These are phyloP conservation scores for Gambusia holbrooki DNA, from an alignment of 2,113 vertebrate genomes.

Conservation along the genomic window DNA sequence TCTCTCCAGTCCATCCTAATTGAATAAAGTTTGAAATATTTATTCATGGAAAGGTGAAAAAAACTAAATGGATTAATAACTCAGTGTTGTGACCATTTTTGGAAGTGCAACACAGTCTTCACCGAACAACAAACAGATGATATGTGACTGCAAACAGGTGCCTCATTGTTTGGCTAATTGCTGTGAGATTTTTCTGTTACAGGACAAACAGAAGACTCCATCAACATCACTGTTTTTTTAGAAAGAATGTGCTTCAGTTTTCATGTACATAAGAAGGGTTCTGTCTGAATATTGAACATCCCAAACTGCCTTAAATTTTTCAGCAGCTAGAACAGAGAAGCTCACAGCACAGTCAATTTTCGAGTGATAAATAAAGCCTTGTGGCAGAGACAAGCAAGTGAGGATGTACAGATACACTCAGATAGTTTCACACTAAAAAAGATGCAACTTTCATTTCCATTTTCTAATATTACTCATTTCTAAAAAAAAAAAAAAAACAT, in stretches of 20 bases:
- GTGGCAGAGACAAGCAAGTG: background rate
- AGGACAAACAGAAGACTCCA: constrained; percentile 18
- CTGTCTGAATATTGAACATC: constrained; percentile 30
- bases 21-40: background rate
- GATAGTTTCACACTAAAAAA: background rate
- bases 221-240: constrained; percentile 33
- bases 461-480: background rate
- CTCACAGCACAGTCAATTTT: no score
- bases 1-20: constrained; percentile 88
- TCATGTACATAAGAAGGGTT: constrained; percentile 21
- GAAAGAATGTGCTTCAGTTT: constrained; percentile 26
- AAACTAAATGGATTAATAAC: background rate
- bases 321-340: constrained; percentile 14
- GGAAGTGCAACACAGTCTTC: background rate
- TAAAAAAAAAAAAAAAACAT: background rate
- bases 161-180: constrained; percentile 6
- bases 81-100: background rate
- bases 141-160: constrained; percentile 17
- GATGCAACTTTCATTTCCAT: background rate
- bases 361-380: constrained; percentile 39
- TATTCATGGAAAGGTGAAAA: background rate
- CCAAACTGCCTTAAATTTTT: constrained; percentile 16
- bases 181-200: constrained; percentile 5
- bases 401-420: constrained; percentile 20
- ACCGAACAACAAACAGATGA: background rate